Evolutionary conservation across 1,140 invertebrate species (phyloP).

Genomic region (Bombus vancouverensis): DNA sequence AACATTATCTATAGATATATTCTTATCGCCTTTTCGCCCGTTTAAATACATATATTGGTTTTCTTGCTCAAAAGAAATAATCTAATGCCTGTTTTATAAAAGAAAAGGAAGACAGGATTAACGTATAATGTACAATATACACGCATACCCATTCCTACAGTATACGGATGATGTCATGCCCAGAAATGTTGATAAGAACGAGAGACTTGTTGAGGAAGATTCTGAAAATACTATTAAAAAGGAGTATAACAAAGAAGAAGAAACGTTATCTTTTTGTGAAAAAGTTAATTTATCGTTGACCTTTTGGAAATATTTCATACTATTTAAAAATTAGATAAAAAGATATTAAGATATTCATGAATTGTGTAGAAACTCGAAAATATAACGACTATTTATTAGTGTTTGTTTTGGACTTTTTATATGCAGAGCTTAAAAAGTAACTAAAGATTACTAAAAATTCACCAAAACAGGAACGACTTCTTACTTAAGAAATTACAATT

Average conservation of each 20-base stretch:
- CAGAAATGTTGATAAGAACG: conserved; percentile 13
- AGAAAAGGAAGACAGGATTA: not conserved
- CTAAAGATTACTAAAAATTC: not conserved
- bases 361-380: not conserved
- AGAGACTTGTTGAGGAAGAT: not conserved
- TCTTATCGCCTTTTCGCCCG: conserved; percentile 12
- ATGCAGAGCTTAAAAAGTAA: not conserved
- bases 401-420: not conserved
- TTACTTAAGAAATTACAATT: not conserved
- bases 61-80: not conserved
- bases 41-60: not conserved
- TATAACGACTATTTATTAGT: not conserved
- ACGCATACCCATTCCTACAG: not conserved
- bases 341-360: not conserved
- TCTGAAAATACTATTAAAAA: not conserved
- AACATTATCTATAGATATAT: conserved; percentile 25
- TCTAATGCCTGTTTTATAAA: not conserved
- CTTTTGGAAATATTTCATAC: not conserved
- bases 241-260: not conserved
- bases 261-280: not conserved
- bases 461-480: not conserved
- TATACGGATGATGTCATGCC: conserved; percentile 8
- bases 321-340: not conserved
- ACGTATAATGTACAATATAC: not conserved
- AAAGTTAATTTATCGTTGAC: not conserved